These are phyloP conservation scores for Neodiprion lecontei DNA, from an alignment of 1,140 invertebrate species.

Conservation along the genomic window DNA sequence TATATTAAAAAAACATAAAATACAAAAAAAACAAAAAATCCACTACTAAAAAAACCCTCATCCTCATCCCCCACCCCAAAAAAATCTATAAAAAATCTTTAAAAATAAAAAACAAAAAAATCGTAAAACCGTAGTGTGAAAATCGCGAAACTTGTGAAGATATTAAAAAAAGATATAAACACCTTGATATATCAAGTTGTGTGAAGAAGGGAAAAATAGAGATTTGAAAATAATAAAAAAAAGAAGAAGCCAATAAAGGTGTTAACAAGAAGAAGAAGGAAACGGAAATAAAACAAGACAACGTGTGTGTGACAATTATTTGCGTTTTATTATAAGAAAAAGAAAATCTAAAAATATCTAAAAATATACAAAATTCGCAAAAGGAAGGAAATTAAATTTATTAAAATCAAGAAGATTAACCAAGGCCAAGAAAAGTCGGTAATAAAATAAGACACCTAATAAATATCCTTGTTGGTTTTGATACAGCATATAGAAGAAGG, in stretches of 20 bases:
- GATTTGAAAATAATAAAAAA: conserved; percentile 16
- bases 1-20: conserved; percentile 78
- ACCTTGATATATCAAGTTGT: too few species aligned
- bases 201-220: conserved; percentile 14
- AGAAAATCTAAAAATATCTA: conserved; percentile 69
- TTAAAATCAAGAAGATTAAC: too few species aligned
- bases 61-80: conserved; percentile 12
- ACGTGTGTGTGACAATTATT: conserved; percentile 23
- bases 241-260: conserved; percentile 13
- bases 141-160: conserved; percentile 38
- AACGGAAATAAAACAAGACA: conserved; percentile 27
- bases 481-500: conserved; percentile 60
- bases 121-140: conserved; percentile 28
- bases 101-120: conserved; percentile 39
- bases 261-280: conserved; percentile 7
- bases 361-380: conserved; percentile 70
- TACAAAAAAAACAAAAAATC: conserved; percentile 69
- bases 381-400: conserved; percentile 58
- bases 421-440: too few species aligned
- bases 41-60: conserved; percentile 64
- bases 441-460: conserved; percentile 62
- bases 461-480: conserved; percentile 66
- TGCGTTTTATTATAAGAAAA: conserved; percentile 33
- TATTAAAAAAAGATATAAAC: conserved; percentile 31
- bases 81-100: conserved; percentile 32